Evolutionary conservation across 1,140 invertebrate genomes (phyloP).

Genomic region (Drosophila orosa): DNA sequence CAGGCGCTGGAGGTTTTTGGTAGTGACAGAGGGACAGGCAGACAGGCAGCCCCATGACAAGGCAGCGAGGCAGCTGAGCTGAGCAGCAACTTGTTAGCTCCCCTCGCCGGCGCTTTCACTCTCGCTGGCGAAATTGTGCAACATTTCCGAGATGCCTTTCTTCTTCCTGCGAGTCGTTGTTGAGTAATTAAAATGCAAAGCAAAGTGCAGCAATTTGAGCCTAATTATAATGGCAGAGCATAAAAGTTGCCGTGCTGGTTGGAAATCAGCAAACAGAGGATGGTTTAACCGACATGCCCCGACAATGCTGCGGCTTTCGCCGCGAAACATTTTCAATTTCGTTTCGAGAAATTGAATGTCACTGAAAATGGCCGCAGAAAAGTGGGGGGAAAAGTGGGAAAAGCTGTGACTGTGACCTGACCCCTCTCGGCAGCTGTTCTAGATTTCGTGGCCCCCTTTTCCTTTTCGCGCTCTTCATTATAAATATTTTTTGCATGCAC

Average conservation of each 20-base stretch:
- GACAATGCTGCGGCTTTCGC: constrained; percentile 17
- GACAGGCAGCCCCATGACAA: constrained; percentile 32
- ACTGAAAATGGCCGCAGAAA: constrained; percentile 36
- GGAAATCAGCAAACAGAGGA: constrained; percentile 46
- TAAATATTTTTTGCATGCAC: constrained; percentile 54
- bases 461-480: constrained; percentile 54
- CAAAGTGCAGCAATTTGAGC: constrained; percentile 55
- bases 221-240: constrained; percentile 56
- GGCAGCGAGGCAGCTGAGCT: constrained; percentile 29
- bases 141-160: constrained; percentile 67
- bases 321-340: constrained; percentile 77
- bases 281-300: constrained; percentile 37
- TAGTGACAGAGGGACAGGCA: constrained; percentile 32
- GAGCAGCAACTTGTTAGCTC: constrained; percentile 70
- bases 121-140: constrained; percentile 60
- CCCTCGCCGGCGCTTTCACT: constrained; percentile 27
- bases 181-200: constrained; percentile 72
- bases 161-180: constrained; percentile 28
- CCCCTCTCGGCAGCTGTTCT: constrained; percentile 39
- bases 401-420: constrained; percentile 14
- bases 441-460: constrained; percentile 50
- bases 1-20: constrained; percentile 8
- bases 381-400: background rate
- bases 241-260: constrained; percentile 11
- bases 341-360: constrained; percentile 78